These are phyloP conservation scores for Hypocryptadius cinnamomeus DNA, from an alignment of 2,113 vertebrate species.

Conservation along the genomic window DNA sequence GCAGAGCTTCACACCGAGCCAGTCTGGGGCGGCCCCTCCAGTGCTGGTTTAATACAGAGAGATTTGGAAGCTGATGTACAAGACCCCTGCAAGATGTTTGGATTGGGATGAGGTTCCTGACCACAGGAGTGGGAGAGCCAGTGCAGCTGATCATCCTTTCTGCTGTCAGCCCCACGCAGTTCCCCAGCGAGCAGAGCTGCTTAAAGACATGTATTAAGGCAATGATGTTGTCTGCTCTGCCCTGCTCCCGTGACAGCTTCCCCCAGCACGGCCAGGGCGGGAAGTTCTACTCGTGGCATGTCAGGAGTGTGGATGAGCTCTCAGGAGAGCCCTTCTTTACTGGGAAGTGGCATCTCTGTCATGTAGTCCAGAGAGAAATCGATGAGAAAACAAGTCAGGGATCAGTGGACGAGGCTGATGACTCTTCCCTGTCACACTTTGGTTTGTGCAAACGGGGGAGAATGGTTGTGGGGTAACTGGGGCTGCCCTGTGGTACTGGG, in stretches of 20 bases:
- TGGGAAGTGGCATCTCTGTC: conserved; percentile 6
- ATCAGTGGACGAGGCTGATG: neutral
- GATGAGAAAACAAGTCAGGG: neutral
- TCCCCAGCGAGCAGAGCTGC: neutral
- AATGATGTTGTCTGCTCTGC: neutral
- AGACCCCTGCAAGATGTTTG: neutral
- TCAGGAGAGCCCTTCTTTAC: conserved; percentile 13
- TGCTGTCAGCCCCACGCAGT: neutral
- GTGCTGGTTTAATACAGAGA: rapidly evolving
- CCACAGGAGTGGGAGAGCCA: neutral
- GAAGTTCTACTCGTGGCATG: neutral
- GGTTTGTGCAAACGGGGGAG: neutral
- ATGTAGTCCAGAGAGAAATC: neutral
- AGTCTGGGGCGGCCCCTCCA: neutral
- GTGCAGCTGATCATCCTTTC: neutral
- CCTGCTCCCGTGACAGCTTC: neutral
- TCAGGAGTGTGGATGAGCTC: neutral
- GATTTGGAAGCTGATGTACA: neutral
- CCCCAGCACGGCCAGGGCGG: neutral
- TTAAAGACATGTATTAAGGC: neutral
- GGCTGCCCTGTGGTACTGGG: neutral
- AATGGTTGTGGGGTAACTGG: rapidly evolving
- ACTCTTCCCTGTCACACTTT: neutral
- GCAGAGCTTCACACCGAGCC: rapidly evolving
- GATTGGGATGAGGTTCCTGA: neutral